Evolutionary conservation across 2,888 invertebrate genomes (phyloP).

Genomic region (Phengaris arion): DNA sequence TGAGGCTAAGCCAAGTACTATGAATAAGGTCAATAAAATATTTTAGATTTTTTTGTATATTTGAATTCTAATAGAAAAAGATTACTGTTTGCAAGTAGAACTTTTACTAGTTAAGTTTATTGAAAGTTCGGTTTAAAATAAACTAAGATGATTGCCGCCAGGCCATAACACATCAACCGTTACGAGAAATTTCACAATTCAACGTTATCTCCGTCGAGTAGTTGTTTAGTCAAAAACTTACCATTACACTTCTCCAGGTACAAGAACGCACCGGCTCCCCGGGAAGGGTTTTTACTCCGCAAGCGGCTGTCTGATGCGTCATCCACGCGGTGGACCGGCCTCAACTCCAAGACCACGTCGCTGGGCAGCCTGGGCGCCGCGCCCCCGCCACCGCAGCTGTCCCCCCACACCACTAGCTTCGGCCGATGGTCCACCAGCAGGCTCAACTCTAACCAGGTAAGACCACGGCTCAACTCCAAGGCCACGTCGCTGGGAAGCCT

Average conservation of each 20-base stretch:
- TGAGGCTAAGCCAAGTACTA: not conserved
- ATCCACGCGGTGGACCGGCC: conserved; percentile 81
- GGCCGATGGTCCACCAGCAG: conserved; percentile 87
- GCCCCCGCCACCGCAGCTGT: conserved; percentile 77
- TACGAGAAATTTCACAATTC: too few species aligned
- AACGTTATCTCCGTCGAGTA: too few species aligned
- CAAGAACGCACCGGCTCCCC: conserved; percentile 85
- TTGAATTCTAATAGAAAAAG: not conserved
- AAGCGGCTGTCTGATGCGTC: conserved; percentile 86
- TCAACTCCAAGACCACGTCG: conserved; percentile 92
- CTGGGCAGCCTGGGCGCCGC: conserved; percentile 86
- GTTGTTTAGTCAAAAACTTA: not conserved
- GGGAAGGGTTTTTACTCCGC: conserved; percentile 89
- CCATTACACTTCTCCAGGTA: conserved; percentile 56
- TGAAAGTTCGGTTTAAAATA: too few species aligned
- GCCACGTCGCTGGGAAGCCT: conserved; percentile 91
- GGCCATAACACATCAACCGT: too few species aligned
- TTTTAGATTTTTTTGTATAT: not conserved
- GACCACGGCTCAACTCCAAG: conserved; percentile 84
- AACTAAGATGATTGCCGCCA: too few species aligned
- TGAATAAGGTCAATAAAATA: not conserved
- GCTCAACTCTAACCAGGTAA: conserved; percentile 83
- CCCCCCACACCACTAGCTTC: conserved; percentile 76
- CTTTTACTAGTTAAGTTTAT: too few species aligned
- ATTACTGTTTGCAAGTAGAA: too few species aligned